These are phyloP conservation scores for Syndactyla subalaris DNA, from an alignment of 2,797 vertebrate genomes.

Conservation along the genomic window DNA sequence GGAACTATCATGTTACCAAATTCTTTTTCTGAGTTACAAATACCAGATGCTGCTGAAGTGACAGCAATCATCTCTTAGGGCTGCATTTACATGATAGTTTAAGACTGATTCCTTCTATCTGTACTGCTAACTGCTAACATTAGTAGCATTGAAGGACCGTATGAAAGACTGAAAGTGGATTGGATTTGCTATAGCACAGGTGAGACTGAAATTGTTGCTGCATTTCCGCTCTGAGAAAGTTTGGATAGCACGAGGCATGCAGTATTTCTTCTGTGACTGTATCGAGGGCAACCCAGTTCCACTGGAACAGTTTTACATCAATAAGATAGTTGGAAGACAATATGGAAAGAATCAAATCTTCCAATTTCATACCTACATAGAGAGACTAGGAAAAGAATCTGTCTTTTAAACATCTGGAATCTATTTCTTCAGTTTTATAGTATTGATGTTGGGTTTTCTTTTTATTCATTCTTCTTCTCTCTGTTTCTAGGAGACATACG, in stretches of 20 bases:
- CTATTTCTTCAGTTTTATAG: constrained; percentile 16
- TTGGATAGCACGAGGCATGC: background rate
- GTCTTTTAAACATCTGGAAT: constrained; percentile 37
- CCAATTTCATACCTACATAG: constrained; percentile 11
- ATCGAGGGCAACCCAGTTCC: background rate
- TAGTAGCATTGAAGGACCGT: background rate
- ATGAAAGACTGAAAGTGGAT: background rate
- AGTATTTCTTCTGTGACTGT: background rate
- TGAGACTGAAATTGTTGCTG: background rate
- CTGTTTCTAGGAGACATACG: background rate
- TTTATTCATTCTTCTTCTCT: constrained; percentile 10
- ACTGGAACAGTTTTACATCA: constrained; percentile 17
- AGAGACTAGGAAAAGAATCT: background rate
- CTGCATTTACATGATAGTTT: background rate
- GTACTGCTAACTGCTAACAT: background rate
- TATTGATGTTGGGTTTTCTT: background rate
- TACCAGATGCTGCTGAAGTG: background rate
- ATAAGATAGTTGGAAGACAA: constrained; percentile 13
- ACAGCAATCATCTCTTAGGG: background rate
- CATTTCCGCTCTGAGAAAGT: background rate
- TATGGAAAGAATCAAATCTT: constrained; percentile 5
- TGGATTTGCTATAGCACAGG: background rate
- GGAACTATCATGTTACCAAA: background rate
- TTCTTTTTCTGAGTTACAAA: background rate
- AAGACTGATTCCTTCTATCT: background rate